A percentile compares a stretch with the other conserved stretches of the same genome.
Evolutionary conservation across 2,113 vertebrate species (phyloP).

Genomic region (Hipposideros armiger): DNA sequence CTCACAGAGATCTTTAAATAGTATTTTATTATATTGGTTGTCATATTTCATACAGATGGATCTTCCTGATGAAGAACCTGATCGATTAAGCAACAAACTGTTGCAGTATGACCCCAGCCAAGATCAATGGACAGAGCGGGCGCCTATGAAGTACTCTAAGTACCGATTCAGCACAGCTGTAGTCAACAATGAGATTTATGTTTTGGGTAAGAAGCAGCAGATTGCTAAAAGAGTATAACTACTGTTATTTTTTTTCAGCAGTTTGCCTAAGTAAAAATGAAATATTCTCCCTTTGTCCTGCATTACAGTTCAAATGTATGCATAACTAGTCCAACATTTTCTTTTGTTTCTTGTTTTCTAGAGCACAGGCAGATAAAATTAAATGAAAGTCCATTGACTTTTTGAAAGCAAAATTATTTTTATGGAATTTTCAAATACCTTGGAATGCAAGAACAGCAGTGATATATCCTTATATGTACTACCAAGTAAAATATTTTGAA

Average conservation of each 20-base stretch:
- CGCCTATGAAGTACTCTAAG: conserved; percentile 96
- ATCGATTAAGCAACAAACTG: conserved; percentile 95
- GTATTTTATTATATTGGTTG: conserved; percentile 79
- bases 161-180: conserved; percentile 95
- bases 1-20: conserved; percentile 78
- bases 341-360: conserved; percentile 64
- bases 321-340: neutral
- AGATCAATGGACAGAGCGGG: conserved; percentile 93
- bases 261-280: conserved; percentile 76
- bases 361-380: conserved; percentile 29
- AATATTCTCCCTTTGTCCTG: conserved; percentile 63
- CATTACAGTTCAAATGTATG: conserved; percentile 7
- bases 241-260: conserved; percentile 75
- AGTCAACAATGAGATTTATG: conserved; percentile 94
- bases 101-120: conserved; percentile 93
- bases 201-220: conserved; percentile 92
- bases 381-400: neutral
- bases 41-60: conserved; percentile 91
- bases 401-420: conserved; percentile 17
- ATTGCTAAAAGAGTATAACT: conserved; percentile 74
- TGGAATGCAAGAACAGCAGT: neutral
- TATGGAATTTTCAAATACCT: neutral
- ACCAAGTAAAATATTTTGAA: neutral
- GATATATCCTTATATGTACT: neutral
- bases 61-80: conserved; percentile 95